Evolutionary conservation across 92 coral and sea anemone species (phyloP), one percentile per base, ranked within the genome.

Genomic region (Ricordea florida): DNA sequence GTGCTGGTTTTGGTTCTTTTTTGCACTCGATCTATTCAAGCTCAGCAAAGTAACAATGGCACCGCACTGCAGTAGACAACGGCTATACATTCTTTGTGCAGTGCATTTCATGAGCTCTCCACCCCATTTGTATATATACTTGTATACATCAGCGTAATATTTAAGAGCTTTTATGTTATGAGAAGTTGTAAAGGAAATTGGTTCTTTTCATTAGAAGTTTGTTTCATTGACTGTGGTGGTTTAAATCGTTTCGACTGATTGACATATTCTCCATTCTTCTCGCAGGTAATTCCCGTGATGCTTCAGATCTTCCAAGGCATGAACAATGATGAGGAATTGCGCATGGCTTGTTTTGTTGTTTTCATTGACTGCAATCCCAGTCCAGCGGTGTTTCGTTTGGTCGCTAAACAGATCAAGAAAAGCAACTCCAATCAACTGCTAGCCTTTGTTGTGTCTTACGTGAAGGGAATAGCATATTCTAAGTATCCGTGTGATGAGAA

Each of bases 321-420:
- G 1, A 16, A 22, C 50, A 68, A 0, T n/a, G 75, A 68, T 26
- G 49, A 6, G 0, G 75, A 68, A 36, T 45, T 68, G 62, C 75
- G 75, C 62, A 68, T 68, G 75, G 75, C 75, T 33, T 68, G 75
- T 68, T 68, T 68, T n/a, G 75, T 68, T 6, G 35, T 68, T 15
- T 49, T 68, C 3, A 49, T 60, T n/a, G 75, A 68, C 33, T 29
- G 47, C 75, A 51, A 50, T 41, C 75, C 75, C 6, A 50, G 75
- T 50, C 75, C 75, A 68, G 75, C 75, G 26, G 75, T 68, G 36
- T 68, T 68, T 62, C 49, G 52, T 62, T 4, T 22, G 49, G 40
- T 68, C 26, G 23, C 38, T 45, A 25, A 23, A 50, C 75, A 68
- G 34, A 47, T 68, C 35, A 13, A 24, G 23, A 25, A 25, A 28